phyloP scores from a whole-genome alignment of 1,140 invertebrate species.

The Nilaparvata lugens region DNA sequence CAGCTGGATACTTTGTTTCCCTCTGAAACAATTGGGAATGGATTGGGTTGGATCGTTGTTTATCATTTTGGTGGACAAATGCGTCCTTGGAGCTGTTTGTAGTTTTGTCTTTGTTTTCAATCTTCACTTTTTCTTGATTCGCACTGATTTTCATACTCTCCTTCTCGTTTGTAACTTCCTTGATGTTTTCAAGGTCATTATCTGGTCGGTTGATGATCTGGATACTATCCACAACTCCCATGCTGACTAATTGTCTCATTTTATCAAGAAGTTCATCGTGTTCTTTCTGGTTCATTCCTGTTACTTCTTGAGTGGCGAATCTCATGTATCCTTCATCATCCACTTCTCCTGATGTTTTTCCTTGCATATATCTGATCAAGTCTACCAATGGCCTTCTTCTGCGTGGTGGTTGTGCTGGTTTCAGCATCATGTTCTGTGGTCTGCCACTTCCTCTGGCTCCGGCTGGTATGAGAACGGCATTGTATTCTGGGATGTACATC shows the following conservation, averaged over 20 bases:
- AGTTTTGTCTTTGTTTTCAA: background rate
- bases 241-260: background rate
- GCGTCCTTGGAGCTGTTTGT: background rate
- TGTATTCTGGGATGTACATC: conserved; percentile 22
- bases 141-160: conserved; percentile 5
- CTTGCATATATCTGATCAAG: conserved; percentile 10
- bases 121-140: background rate
- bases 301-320: background rate
- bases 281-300: background rate
- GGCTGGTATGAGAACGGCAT: conserved; percentile 19
- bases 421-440: background rate
- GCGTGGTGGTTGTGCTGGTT: background rate
- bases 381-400: conserved; percentile 11
- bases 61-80: too few species aligned
- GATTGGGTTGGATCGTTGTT: too few species aligned
- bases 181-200: background rate
- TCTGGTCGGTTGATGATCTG: background rate
- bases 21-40: too few species aligned
- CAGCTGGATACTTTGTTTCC: too few species aligned
- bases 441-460: background rate
- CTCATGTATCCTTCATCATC: background rate
- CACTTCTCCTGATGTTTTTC: background rate
- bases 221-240: background rate
- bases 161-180: background rate
- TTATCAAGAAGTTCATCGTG: background rate